Conservation (phyloP, 1,140 invertebrate species). For the Diprion similis region DNA sequence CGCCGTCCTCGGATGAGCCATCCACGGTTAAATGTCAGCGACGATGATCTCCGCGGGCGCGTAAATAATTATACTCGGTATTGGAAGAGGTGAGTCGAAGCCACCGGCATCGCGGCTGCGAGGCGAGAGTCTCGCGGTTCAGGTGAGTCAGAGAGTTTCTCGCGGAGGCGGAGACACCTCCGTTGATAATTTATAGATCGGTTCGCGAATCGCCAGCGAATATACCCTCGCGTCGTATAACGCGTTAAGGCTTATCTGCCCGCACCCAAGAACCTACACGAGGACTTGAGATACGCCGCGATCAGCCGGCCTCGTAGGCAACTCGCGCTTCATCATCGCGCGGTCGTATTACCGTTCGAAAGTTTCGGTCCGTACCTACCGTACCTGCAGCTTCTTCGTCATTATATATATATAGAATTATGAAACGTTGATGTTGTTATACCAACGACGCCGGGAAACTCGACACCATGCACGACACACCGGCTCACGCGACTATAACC, state of each 20-base stretch:
- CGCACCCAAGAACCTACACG: slow-evolving; percentile 19
- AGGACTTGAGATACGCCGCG: slow-evolving; percentile 36
- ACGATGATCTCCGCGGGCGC: slow-evolving; percentile 41
- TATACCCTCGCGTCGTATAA: slow-evolving; percentile 29
- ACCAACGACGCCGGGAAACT: too few species aligned
- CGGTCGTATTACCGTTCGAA: background rate
- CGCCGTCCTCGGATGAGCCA: background rate
- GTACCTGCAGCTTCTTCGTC: too few species aligned
- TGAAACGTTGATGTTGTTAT: too few species aligned
- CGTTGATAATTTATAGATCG: slow-evolving; percentile 58
- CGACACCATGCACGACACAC: too few species aligned
- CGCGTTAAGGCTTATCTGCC: too few species aligned
- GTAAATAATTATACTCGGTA: slow-evolving; percentile 56
- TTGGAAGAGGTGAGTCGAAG: slow-evolving; percentile 40
- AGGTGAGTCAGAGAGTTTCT: slow-evolving; percentile 35
- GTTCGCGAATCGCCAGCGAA: slow-evolving; percentile 39
- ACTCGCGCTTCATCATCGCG: too few species aligned
- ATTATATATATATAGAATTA: too few species aligned
- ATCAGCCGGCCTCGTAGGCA: background rate
- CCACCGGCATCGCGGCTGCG: background rate
- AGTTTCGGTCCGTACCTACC: background rate
- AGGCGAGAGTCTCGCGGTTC: slow-evolving; percentile 22
- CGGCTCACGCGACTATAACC: too few species aligned
- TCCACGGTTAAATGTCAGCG: slow-evolving; percentile 54
- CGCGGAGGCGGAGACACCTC: slow-evolving; percentile 41